Evolutionary conservation across 2,113 vertebrate genomes (phyloP).

Genomic region (Pteropus alecto): DNA sequence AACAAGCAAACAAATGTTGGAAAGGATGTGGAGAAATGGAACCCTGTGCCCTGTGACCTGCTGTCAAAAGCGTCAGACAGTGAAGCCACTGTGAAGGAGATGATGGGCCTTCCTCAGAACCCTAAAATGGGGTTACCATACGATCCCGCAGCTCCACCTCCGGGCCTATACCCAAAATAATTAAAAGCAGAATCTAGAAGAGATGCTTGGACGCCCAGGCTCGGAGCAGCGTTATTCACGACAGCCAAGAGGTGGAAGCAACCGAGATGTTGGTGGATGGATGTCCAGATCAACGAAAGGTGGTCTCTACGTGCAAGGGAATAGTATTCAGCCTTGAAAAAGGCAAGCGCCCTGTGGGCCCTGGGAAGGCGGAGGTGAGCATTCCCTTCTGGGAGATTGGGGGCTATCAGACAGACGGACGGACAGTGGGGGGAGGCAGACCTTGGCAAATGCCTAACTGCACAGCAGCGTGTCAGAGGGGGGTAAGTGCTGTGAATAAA

Average conservation of each 20-base stretch:
- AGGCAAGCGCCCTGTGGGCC: too few relatives aligned
- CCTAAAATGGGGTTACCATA: too few relatives aligned
- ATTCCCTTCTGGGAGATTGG: neutral
- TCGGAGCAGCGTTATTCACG: neutral
- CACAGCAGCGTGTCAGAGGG: accelerated
- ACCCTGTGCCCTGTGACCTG: too few relatives aligned
- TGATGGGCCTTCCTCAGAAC: neutral
- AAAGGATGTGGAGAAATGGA: neutral
- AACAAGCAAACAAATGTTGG: neutral
- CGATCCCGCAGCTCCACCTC: neutral
- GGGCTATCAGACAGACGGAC: neutral
- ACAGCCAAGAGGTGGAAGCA: neutral
- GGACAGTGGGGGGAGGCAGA: accelerated
- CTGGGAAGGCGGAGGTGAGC: neutral
- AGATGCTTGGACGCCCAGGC: neutral
- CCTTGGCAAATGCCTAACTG: accelerated
- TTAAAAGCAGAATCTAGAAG: neutral
- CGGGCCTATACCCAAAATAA: neutral
- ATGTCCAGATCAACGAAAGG: accelerated
- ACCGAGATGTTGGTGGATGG: neutral
- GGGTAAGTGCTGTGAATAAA: neutral
- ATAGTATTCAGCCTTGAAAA: neutral
- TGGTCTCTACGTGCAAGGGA: too few relatives aligned
- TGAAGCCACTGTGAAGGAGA: neutral
- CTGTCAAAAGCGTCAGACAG: accelerated